These are phyloP conservation scores for Elachura formosa DNA, from an alignment of 2,113 vertebrate genomes.

Conservation along the genomic window DNA sequence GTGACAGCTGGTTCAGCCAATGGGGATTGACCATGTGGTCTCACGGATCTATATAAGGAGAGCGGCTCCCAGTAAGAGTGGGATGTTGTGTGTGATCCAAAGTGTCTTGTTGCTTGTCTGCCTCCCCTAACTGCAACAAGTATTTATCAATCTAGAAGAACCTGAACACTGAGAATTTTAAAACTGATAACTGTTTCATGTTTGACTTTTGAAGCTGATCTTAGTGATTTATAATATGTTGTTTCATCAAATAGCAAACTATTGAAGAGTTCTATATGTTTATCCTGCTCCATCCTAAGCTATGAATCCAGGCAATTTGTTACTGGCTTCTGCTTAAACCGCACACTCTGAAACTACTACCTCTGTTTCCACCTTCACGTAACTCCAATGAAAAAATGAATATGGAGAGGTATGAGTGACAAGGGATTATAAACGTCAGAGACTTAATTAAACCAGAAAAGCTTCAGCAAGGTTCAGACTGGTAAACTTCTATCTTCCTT, in stretches of 20 bases:
- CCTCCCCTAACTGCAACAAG: no score
- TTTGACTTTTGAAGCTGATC: neutral
- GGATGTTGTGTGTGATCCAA: no score
- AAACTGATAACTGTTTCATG: neutral
- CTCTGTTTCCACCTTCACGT: neutral
- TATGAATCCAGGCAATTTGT: neutral
- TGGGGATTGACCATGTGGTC: no score
- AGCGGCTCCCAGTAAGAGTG: no score
- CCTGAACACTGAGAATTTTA: neutral
- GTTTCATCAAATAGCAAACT: neutral
- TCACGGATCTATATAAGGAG: no score
- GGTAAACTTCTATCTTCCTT: neutral
- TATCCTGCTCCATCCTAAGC: neutral
- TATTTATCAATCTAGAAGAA: neutral
- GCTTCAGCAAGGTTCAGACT: neutral
- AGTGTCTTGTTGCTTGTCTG: no score
- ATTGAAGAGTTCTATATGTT: neutral
- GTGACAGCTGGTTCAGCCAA: no score
- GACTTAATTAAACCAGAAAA: slow-evolving; percentile 28
- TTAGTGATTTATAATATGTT: neutral
- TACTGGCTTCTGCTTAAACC: neutral
- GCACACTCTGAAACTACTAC: neutral
- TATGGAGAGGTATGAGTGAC: neutral
- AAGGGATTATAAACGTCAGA: neutral
- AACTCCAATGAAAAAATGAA: neutral